Percentiles rank a stretch among this genome's conserved stretches.
phyloP scores from a whole-genome alignment of 1,140 invertebrate genomes.

The Lasioglossum baleicum region DNA sequence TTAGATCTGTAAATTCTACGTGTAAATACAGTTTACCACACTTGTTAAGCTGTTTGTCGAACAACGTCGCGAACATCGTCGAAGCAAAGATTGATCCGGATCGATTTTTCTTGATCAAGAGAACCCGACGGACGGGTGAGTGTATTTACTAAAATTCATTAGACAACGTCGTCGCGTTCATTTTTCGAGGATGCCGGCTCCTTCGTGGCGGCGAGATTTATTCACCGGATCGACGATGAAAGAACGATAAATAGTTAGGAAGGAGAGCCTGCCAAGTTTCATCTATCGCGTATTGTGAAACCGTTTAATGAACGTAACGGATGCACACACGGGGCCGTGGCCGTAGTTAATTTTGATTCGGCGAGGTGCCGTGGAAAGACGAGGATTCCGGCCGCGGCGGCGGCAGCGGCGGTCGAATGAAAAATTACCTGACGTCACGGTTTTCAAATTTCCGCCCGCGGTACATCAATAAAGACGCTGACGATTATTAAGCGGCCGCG shows the following conservation, averaged over 20 bases:
- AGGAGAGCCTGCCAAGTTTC: constrained; percentile 35
- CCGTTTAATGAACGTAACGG: constrained; percentile 48
- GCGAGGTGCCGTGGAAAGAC: constrained; percentile 21
- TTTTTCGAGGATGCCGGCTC: background rate
- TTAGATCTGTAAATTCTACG: too few relatives aligned
- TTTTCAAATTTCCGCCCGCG: constrained; percentile 49
- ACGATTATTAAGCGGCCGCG: constrained; percentile 48
- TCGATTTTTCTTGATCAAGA: too few relatives aligned
- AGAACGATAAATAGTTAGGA: constrained; percentile 49
- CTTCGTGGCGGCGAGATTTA: constrained; percentile 23
- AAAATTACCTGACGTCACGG: constrained; percentile 50
- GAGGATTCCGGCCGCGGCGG: constrained; percentile 5
- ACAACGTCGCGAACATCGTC: too few relatives aligned
- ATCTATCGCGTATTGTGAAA: constrained; percentile 50
- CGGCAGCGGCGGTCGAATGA: constrained; percentile 19
- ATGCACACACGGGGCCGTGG: constrained; percentile 19
- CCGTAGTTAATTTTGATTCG: constrained; percentile 44
- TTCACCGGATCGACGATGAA: constrained; percentile 31
- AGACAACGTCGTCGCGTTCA: background rate
- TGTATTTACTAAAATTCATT: constrained; percentile 19
- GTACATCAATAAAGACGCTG: constrained; percentile 51
- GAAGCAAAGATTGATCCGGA: too few relatives aligned
- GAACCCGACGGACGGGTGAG: too few relatives aligned
- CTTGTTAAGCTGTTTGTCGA: too few relatives aligned
- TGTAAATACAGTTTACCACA: too few relatives aligned